Evolutionary conservation across 2,797 vertebrate genomes (phyloP), one percentile per base, ranked within the genome.

Genomic region (Squalus acanthias): DNA sequence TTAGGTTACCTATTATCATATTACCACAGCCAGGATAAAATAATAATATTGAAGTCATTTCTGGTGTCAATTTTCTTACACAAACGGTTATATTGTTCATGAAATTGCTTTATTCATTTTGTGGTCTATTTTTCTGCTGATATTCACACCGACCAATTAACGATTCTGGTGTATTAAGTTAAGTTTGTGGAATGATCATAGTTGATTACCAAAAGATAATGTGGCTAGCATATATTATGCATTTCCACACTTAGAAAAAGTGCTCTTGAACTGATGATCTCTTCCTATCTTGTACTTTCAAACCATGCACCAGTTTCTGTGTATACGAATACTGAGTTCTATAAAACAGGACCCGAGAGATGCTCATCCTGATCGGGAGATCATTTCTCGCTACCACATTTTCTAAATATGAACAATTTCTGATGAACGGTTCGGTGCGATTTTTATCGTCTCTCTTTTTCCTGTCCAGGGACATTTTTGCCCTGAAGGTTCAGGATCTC

Each of bases 401-500:
- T 0, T 50, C 17, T 22, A 85, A 85, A 50, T 85, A 3, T n/a
- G 33, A 65, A 65, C n/a, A 67, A 39, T 26, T 65, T 39, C n/a
- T 67, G 63, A 24, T 3, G 8, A 33, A 92, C 0, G 8, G 60
- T 67, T 33, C 65, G 67, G 89, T 67, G n/a, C 24, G 22, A 63
- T 29, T 63, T 67, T 39, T 91, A 57, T n/a, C 1, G 1, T 1
- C 26, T 46, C 50, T 96, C n/a, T 22, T 65, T n/a, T 96, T 63
- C 87, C 57, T 50, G 1, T 67, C 46, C 96, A 99, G 99, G 99
- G 99, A 96, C 98, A 99, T 97, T 99, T 98, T 96, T 99, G 99
- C 97, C 97, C 95, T 5, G 91, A 97, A 22, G 98, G 98, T 10
- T 97, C 98, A 96, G 97, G 98, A 39, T 70, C 98, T 87, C 98